Base-by-base conservation (phyloP, 2,888 invertebrate genomes). In the Plemyria rubiginata region DNA sequence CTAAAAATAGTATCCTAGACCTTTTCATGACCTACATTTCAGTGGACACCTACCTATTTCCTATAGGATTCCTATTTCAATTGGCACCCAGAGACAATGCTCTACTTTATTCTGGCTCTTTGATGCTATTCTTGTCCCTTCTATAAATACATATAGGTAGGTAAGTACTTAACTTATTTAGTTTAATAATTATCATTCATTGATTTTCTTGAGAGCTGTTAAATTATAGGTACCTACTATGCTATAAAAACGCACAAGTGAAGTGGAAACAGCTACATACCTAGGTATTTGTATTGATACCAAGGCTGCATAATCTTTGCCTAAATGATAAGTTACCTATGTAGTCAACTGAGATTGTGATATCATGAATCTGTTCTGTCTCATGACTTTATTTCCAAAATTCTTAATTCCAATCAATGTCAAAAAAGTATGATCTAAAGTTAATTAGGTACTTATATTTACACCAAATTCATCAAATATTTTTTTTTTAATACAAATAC, bases 1-100 rank as follows among this genome's bases (percentile, higher is more conserved):
- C 77, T 85, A 84, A 71, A 76, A 79, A 81, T 87, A 87, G 72
- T 61, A 22, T 41, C n/a, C 40, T 71, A 85, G 84, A 88, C 85
- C 88, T 88, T 85, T 85, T 73, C 62, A 68, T 86, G 88, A 86
- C 88, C 88, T 86, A 90, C 71, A 84, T 88, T 80, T 80, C 72
- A 68, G 71, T 78, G 73, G 68, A 69, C 77, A 82, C n/a, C 29
- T 46, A 55, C 84, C 29, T 46, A 55, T 84, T 88, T 89, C 87
- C 86, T 87, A 79, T 79, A 82, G 73, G 73, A 84, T 78, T 78
- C 84, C 87, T 89, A 87, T 81, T 86, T 81, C 86, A 86, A 80
- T 78, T 84, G 78, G 82, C 83, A 81, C 80, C 75, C 71, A 77
- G 77, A 81, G 81, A 82, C 78, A 81, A 76, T 83, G 82, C 65